phyloP scores from a whole-genome alignment of 2,113 vertebrate species.

The Crotalus tigris region DNA sequence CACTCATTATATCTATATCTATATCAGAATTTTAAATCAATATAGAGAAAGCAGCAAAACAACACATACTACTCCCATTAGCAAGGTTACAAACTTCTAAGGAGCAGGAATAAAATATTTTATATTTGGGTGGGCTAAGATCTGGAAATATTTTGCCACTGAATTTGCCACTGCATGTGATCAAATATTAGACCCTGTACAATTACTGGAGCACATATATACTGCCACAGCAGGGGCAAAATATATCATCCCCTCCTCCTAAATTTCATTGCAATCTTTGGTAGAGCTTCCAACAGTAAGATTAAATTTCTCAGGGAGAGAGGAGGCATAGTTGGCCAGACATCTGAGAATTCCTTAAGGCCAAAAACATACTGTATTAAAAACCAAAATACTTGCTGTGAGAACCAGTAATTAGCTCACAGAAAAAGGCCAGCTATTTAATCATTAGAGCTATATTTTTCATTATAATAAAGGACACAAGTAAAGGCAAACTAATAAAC shows the following conservation, averaged over 20 bases:
- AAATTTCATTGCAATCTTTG: not conserved
- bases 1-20: not conserved
- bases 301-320: not conserved
- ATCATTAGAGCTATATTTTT: not conserved
- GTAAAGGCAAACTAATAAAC: not conserved
- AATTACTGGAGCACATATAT: not conserved
- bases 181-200: not conserved
- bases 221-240: not conserved
- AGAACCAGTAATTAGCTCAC: not conserved
- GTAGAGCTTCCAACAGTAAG: not conserved
- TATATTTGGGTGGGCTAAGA: not conserved
- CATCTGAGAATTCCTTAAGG: not conserved
- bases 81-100: not conserved
- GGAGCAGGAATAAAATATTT: not conserved
- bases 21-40: not conserved
- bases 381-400: not conserved
- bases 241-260: not conserved
- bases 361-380: not conserved
- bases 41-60: not conserved
- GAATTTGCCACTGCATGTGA: not conserved
- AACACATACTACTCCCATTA: not conserved
- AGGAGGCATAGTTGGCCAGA: not conserved
- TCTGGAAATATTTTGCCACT: not conserved
- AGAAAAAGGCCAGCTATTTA: not conserved
- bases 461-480: not conserved